Evolutionary conservation across 2,888 invertebrate genomes (phyloP).

Genomic region (Tyria jacobaeae): DNA sequence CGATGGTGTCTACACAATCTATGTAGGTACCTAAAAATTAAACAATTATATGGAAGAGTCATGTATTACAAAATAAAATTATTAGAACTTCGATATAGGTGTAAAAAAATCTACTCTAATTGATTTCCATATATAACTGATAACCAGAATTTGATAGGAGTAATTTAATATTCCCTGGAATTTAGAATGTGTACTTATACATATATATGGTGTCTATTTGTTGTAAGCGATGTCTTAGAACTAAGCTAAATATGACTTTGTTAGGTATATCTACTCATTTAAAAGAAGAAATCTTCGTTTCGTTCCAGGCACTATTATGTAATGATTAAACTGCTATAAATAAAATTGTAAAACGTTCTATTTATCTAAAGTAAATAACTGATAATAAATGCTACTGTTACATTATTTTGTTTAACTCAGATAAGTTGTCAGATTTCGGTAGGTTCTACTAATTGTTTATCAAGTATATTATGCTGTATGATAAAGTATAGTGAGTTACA

Average conservation of each 20-base stretch:
- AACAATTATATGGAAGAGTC: background rate
- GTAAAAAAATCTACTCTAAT: background rate
- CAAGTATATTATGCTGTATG: background rate
- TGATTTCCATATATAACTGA: background rate
- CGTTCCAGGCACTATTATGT: background rate
- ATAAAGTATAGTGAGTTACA: background rate
- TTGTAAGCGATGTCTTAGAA: too few species aligned
- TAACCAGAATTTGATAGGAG: too few species aligned
- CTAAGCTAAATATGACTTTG: too few species aligned
- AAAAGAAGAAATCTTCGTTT: background rate
- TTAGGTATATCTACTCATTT: too few species aligned
- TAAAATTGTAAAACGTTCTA: background rate
- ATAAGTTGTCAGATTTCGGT: slow-evolving; percentile 10
- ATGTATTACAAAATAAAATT: background rate
- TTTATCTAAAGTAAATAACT: slow-evolving; percentile 40
- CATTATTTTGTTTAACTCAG: slow-evolving; percentile 37
- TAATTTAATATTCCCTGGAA: too few species aligned
- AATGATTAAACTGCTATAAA: background rate
- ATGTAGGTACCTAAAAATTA: too few species aligned
- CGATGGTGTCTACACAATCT: too few species aligned
- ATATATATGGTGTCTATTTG: too few species aligned
- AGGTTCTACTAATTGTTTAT: background rate
- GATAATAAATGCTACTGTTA: slow-evolving; percentile 26
- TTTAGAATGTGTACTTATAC: too few species aligned
- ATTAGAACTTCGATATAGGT: background rate